Conservation (phyloP, 2,797 vertebrate species). For the Anas acuta region DNA sequence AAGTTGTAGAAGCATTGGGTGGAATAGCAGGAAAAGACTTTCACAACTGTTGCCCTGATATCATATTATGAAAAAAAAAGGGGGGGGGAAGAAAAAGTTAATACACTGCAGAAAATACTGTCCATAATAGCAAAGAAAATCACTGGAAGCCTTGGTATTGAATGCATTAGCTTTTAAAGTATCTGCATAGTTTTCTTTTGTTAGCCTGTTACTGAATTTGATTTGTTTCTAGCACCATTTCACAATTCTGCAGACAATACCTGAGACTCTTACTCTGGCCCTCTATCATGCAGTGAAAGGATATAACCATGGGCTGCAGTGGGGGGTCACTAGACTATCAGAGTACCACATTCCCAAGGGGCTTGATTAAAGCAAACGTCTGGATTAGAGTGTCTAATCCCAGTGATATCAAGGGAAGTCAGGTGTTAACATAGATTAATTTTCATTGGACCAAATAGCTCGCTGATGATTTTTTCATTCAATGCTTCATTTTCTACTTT, state of each 20-base stretch:
- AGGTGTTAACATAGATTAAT: not conserved
- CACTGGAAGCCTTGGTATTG: not conserved
- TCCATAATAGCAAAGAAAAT: not conserved
- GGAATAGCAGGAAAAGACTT: not conserved
- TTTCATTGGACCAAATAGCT: not conserved
- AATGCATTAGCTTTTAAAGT: not conserved
- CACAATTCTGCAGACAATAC: not conserved
- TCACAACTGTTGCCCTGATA: not conserved
- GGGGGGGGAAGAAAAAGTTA: not conserved
- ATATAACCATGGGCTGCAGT: not conserved
- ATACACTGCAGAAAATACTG: not conserved
- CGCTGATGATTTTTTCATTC: not conserved
- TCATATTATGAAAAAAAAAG: not conserved
- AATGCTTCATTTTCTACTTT: not conserved
- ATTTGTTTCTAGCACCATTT: not conserved
- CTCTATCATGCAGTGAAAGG: not conserved
- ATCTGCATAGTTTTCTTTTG: not conserved
- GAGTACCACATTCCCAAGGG: accelerated
- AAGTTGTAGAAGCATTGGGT: not conserved
- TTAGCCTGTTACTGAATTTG: not conserved
- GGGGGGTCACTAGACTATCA: not conserved
- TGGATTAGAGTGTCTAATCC: not conserved
- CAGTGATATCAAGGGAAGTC: not conserved
- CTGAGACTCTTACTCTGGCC: not conserved
- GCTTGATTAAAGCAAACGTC: not conserved